phyloP scores from a whole-genome alignment of 2,113 vertebrate genomes.

The Cyanistes caeruleus region DNA sequence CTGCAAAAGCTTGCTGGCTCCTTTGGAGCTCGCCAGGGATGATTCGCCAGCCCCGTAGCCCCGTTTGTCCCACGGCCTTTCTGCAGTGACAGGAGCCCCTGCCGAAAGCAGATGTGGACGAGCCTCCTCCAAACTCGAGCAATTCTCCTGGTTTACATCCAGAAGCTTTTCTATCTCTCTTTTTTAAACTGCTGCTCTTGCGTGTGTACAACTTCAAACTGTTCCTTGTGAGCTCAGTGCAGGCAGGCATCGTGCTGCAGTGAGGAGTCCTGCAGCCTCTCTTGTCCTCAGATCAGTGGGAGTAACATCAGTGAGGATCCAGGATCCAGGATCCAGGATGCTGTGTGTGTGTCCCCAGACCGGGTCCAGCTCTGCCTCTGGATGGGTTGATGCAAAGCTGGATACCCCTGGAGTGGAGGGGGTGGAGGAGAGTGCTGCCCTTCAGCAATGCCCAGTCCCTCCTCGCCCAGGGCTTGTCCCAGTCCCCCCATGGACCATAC shows the following conservation, averaged over 20 bases:
- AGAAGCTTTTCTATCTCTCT: not conserved
- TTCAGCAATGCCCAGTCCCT: not conserved
- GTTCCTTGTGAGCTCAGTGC: not conserved
- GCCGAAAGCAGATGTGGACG: not conserved
- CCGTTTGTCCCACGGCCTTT: not conserved
- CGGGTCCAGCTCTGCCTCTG: not conserved
- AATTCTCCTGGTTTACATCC: not conserved
- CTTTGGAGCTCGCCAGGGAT: fast-evolving
- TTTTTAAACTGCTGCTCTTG: not conserved
- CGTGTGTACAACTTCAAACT: not conserved
- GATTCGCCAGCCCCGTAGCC: not conserved
- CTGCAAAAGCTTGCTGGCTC: not conserved
- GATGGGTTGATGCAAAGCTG: not conserved
- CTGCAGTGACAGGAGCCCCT: not conserved
- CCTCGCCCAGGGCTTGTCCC: not conserved
- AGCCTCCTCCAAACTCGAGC: not conserved
- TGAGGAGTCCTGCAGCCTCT: not conserved
- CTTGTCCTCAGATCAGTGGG: not conserved
- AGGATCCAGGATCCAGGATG: fast-evolving
- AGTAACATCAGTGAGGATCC: fast-evolving
- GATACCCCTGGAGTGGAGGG: not conserved
- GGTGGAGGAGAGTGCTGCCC: not conserved
- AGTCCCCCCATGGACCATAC: not conserved
- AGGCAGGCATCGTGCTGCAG: not conserved
- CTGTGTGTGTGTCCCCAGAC: not conserved